A percentile compares a stretch with the other conserved stretches of the same genome.
phyloP scores from a whole-genome alignment of 2,797 vertebrate species.

The Sylvia borin region DNA sequence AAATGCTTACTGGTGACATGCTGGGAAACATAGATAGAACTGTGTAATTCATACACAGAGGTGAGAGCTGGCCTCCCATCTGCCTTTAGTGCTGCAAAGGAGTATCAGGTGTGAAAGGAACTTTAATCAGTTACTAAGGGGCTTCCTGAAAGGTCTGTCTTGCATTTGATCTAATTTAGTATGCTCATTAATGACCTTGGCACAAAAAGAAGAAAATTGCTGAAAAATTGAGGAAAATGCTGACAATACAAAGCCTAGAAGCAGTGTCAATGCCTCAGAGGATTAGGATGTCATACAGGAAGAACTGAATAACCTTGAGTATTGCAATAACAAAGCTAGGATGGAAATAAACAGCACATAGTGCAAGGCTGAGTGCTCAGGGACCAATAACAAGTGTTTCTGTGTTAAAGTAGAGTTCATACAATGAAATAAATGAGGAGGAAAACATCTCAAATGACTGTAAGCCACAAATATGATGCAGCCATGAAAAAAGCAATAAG shows the following conservation, averaged over 20 bases:
- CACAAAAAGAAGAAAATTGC: background rate
- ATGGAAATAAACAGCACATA: background rate
- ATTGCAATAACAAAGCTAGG: background rate
- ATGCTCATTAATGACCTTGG: background rate
- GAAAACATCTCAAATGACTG: background rate
- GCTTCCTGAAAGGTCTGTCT: background rate
- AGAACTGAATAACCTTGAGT: background rate
- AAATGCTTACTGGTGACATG: background rate
- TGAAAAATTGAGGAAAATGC: background rate
- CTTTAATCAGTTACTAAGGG: background rate
- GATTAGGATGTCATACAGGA: slow-evolving; percentile 11
- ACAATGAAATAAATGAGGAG: background rate
- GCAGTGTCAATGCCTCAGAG: background rate
- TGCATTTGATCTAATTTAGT: background rate
- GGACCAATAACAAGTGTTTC: background rate
- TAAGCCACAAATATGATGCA: background rate
- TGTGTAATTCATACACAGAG: background rate
- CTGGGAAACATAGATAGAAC: background rate
- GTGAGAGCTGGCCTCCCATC: background rate
- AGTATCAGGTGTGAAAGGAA: background rate
- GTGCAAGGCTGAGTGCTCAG: slow-evolving; percentile 2
- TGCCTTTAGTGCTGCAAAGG: background rate
- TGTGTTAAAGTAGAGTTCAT: background rate
- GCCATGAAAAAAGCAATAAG: background rate
- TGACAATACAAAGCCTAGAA: background rate